phyloP scores from a whole-genome alignment of 2,797 vertebrate species.

The Oryzias sinensis region DNA sequence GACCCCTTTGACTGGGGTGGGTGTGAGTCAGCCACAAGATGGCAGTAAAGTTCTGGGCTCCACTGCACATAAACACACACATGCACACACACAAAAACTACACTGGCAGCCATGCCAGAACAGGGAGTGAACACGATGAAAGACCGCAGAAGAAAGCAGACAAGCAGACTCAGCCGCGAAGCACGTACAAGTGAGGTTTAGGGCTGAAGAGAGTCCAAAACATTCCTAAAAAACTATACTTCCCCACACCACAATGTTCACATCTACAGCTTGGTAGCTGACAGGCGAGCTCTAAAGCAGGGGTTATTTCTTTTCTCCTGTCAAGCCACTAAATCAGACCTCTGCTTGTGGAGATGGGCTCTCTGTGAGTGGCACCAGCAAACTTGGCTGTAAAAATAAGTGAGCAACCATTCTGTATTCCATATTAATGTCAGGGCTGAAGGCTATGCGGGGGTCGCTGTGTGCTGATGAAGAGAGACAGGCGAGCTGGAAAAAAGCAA shows the following conservation, averaged over 20 bases:
- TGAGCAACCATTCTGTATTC: conserved; percentile 46
- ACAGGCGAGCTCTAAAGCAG: conserved; percentile 20
- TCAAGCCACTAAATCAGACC: conserved; percentile 27
- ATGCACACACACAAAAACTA: conserved; percentile 16
- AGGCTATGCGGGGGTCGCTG: conserved; percentile 47
- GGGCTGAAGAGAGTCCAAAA: conserved; percentile 41
- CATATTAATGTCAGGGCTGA: conserved; percentile 43
- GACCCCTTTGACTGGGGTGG: conserved; percentile 11
- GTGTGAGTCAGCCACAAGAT: conserved; percentile 76
- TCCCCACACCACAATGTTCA: conserved; percentile 44
- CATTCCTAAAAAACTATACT: conserved; percentile 44
- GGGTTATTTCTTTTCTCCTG: conserved; percentile 18
- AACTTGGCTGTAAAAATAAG: conserved; percentile 48
- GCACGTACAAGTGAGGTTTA: conserved; percentile 54
- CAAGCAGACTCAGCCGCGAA: conserved; percentile 68
- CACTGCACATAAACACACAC: conserved; percentile 11
- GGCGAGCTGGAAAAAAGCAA: conserved; percentile 44
- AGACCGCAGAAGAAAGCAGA: conserved; percentile 73
- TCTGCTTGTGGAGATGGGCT: conserved; percentile 9
- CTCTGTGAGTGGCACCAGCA: conserved; percentile 39
- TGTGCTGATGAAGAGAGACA: conserved; percentile 59
- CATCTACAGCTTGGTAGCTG: conserved; percentile 39
- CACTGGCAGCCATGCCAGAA: conserved; percentile 50
- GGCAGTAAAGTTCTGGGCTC: conserved; percentile 79
- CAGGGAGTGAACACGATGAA: conserved; percentile 72